Conservation (phyloP, 2,113 vertebrate species). For the Oreochromis aureus region DNA sequence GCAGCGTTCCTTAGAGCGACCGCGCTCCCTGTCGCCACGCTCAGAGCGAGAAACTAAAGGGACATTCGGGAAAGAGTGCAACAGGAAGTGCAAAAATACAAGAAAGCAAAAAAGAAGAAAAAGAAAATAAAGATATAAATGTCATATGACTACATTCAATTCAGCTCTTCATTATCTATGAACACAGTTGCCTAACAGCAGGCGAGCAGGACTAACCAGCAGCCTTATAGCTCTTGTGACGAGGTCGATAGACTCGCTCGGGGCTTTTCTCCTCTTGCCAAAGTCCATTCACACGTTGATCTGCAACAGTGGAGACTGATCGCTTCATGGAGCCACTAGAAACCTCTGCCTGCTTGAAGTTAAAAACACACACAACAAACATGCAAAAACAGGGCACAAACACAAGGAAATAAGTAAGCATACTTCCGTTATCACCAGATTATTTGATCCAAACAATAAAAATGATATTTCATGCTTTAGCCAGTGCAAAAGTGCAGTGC, state of each 20-base stretch:
- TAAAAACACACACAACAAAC: constrained; percentile 4
- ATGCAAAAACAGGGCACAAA: not conserved
- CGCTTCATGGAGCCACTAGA: constrained; percentile 85
- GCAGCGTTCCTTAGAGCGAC: constrained; percentile 90
- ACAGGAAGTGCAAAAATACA: not conserved
- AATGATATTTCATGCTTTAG: constrained; percentile 13
- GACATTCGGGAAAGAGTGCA: not conserved
- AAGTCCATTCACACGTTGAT: constrained; percentile 84
- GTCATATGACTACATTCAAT: not conserved
- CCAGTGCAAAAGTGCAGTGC: not conserved
- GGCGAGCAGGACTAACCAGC: constrained; percentile 70
- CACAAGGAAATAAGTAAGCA: not conserved
- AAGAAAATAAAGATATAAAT: not conserved
- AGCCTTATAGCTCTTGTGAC: constrained; percentile 93
- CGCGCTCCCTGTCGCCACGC: constrained; percentile 82
- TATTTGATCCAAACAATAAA: not conserved
- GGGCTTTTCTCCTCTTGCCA: constrained; percentile 92
- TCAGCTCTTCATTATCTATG: not conserved
- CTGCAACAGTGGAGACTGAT: constrained; percentile 85
- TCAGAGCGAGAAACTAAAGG: constrained; percentile 85
- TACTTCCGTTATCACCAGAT: not conserved
- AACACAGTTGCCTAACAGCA: not conserved
- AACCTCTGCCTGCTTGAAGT: constrained; percentile 72
- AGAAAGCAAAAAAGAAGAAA: not conserved
- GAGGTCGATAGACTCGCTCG: constrained; percentile 83